Evolutionary conservation across 2,797 vertebrate species (phyloP).

Genomic region (Chloroceryle inda): DNA sequence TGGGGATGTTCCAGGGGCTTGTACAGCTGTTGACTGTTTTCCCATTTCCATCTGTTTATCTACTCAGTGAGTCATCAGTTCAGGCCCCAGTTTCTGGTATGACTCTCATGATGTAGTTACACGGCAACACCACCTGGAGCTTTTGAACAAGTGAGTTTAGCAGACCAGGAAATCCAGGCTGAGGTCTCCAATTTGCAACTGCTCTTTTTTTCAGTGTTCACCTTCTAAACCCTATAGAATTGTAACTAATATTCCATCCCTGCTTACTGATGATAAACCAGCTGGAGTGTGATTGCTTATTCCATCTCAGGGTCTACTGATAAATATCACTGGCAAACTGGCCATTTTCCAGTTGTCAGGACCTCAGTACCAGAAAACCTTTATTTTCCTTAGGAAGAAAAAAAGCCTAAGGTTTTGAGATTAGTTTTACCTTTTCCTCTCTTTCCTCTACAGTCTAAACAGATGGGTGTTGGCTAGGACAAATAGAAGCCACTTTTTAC

Average conservation of each 20-base stretch:
- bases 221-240: neutral
- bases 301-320: slow-evolving; percentile 29
- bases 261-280: slow-evolving; percentile 31
- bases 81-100: neutral
- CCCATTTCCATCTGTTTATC: neutral
- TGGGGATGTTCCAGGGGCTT: slow-evolving; percentile 19
- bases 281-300: slow-evolving; percentile 47
- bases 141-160: neutral
- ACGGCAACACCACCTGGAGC: neutral
- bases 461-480: neutral
- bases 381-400: neutral
- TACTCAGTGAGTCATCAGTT: neutral
- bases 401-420: neutral
- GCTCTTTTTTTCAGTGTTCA: neutral
- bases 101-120: neutral
- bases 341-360: slow-evolving; percentile 11
- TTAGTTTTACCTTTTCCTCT: neutral
- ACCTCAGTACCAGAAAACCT: neutral
- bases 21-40: neutral
- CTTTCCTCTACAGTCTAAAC: neutral
- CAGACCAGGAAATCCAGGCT: neutral
- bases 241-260: slow-evolving; percentile 23
- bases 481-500: neutral
- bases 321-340: neutral
- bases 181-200: neutral